Conservation (phyloP, 1,140 invertebrate genomes). For the Drosophila kanapiae region DNA sequence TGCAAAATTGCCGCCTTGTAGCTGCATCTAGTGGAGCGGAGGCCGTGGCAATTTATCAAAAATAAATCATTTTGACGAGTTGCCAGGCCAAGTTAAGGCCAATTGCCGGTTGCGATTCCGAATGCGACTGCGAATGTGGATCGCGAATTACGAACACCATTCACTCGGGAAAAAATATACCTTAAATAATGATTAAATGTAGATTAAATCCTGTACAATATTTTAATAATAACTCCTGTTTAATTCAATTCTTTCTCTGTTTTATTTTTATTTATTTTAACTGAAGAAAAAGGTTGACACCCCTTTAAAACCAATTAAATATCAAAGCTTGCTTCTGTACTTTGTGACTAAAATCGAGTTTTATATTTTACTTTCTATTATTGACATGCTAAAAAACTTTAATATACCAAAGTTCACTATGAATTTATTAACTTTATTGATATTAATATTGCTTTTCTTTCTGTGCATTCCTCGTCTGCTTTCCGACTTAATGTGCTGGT, state of each 20-base stretch:
- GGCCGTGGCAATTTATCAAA: constrained; percentile 82
- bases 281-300: neutral
- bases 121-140: constrained; percentile 19
- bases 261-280: neutral
- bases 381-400: neutral
- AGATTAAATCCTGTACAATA: neutral
- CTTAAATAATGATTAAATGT: neutral
- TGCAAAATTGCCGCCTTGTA: constrained; percentile 68
- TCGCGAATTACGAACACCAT: constrained; percentile 2
- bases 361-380: neutral
- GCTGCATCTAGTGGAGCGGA: constrained; percentile 47
- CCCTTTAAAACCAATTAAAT: neutral
- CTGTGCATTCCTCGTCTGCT: constrained; percentile 2
- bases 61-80: constrained; percentile 84
- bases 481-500: neutral
- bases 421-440: neutral
- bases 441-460: neutral
- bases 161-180: constrained; percentile 1
- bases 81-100: constrained; percentile 39
- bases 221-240: no score
- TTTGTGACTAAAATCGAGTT: neutral
- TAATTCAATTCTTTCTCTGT: no score
- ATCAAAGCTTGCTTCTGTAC: neutral
- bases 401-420: no score
- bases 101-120: constrained; percentile 41